A percentile compares a stretch with the other conserved stretches of the same genome.
Evolutionary conservation across 2,888 invertebrate species (phyloP).

Genomic region (Stenodera caucasica): DNA sequence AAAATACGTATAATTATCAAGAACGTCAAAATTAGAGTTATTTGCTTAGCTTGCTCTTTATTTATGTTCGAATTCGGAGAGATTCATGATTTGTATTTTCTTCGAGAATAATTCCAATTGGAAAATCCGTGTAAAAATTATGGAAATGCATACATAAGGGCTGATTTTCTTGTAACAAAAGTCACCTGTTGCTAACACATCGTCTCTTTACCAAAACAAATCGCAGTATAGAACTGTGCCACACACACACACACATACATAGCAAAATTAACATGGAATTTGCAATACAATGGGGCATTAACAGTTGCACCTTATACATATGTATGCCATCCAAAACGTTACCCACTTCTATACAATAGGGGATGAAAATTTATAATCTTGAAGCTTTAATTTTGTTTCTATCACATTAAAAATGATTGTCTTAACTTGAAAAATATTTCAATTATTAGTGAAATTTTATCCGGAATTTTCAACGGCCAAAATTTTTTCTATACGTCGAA

Average conservation of each 20-base stretch:
- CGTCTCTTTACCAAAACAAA: conserved; percentile 38
- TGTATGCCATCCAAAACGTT: conserved; percentile 53
- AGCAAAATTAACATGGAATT: conserved; percentile 56
- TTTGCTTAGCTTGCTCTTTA: too few species aligned
- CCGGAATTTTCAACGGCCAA: background rate
- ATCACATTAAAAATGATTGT: background rate
- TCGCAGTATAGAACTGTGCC: conserved; percentile 48
- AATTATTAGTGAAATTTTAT: background rate
- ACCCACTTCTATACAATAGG: conserved; percentile 28
- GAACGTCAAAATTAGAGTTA: too few species aligned
- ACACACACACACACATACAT: conserved; percentile 19
- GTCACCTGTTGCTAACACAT: conserved; percentile 50
- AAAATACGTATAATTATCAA: too few species aligned
- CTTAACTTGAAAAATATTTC: background rate
- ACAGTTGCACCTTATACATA: conserved; percentile 55
- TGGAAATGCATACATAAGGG: background rate
- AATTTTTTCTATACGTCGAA: conserved; percentile 6
- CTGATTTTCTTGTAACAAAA: conserved; percentile 15
- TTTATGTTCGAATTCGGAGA: too few species aligned
- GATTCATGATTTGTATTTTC: background rate
- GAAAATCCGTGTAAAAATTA: background rate
- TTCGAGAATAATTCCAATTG: background rate
- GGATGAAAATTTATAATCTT: conserved; percentile 46
- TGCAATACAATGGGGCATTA: conserved; percentile 57
- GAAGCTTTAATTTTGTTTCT: background rate